phyloP scores from a whole-genome alignment of 1,140 invertebrate genomes.

The Papilio helenus region DNA sequence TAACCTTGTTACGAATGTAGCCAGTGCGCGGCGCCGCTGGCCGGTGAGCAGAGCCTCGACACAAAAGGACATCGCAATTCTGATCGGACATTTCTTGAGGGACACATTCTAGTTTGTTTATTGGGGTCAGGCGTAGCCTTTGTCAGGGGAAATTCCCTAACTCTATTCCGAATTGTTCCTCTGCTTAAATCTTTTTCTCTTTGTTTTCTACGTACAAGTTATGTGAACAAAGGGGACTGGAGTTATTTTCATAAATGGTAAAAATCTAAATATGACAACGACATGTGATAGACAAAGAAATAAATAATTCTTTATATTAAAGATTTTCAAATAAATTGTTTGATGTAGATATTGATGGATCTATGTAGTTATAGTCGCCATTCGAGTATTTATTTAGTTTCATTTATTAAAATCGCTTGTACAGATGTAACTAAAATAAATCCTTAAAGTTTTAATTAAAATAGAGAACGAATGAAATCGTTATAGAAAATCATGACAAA shows the following conservation, averaged over 20 bases:
- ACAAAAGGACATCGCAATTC: constrained; percentile 19
- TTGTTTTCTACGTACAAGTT: background rate
- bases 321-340: background rate
- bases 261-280: background rate
- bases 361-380: too few species aligned
- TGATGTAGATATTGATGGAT: background rate
- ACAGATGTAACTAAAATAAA: background rate
- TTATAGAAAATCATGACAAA: background rate
- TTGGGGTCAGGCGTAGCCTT: constrained; percentile 14
- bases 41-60: background rate
- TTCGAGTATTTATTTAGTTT: too few species aligned
- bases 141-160: constrained; percentile 19
- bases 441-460: background rate
- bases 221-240: background rate
- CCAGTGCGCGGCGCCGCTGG: background rate
- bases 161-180: constrained; percentile 17
- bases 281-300: background rate
- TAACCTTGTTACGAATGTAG: constrained; percentile 18
- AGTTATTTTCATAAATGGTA: background rate
- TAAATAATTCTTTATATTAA: too few species aligned
- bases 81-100: constrained; percentile 24
- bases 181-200: constrained; percentile 18
- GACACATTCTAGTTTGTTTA: constrained; percentile 27
- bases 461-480: background rate
- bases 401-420: background rate